Percentiles rank a stretch among this genome's conserved stretches.
These are phyloP conservation scores for Athene cunicularia DNA, from an alignment of 2,113 vertebrate genomes.

Conservation along the genomic window DNA sequence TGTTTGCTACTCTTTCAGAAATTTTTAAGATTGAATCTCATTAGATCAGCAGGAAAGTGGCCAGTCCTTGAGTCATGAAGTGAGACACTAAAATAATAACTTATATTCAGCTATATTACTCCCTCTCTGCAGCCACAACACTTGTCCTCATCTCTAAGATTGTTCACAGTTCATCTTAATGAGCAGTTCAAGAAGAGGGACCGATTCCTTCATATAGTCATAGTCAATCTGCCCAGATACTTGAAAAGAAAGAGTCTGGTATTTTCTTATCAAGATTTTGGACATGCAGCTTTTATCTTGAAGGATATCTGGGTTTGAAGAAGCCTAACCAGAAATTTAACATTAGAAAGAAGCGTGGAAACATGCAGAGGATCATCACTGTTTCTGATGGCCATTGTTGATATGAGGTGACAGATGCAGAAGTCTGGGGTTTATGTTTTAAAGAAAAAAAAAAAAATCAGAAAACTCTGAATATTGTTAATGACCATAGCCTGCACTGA, in stretches of 20 bases:
- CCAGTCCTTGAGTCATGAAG: background rate
- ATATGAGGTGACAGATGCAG: background rate
- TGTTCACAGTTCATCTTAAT: background rate
- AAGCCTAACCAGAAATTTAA: background rate
- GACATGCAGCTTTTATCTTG: background rate
- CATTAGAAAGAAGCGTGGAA: background rate
- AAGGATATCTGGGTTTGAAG: background rate
- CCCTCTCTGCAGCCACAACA: background rate
- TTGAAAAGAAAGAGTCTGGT: background rate
- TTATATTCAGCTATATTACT: background rate
- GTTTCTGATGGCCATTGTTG: background rate
- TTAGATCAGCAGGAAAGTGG: background rate
- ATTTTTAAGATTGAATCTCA: background rate
- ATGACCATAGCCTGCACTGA: background rate
- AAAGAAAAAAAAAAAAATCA: background rate
- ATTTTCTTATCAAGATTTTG: background rate
- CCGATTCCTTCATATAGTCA: background rate
- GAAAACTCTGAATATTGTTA: background rate
- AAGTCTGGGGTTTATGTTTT: background rate
- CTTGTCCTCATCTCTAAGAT: background rate
- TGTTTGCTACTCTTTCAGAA: background rate
- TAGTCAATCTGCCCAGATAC: background rate
- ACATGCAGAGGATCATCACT: background rate
- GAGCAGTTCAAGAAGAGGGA: background rate
- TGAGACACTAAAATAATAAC: background rate